Base-by-base conservation (phyloP, 2,888 invertebrate genomes). In the Drosophila phalerata region DNA sequence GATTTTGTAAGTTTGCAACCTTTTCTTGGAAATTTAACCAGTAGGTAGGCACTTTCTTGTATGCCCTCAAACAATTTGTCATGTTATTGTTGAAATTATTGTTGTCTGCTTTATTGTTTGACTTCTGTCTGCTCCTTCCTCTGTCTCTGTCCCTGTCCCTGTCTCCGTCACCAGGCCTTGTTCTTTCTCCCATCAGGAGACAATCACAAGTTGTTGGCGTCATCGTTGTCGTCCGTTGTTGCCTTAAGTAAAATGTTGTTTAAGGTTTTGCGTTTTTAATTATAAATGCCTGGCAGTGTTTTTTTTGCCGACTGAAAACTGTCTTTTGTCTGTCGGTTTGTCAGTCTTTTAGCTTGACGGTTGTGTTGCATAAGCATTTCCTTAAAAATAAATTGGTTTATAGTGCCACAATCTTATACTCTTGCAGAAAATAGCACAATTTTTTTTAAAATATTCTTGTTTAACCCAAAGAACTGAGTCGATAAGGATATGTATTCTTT, bases 91-190 rank as follows among this genome's bases (percentile, higher is more conserved):
- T 58, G 65, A 85, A 89, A 85, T 85, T 85, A 89, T 87, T 85
- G 81, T 81, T 86, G 89, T 89, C 89, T 87, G 72, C 74, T 73
- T 86, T 83, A 88, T 84, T 88, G 87, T 85, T 85, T 88, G 88
- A 88, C 86, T 84, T 84, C 72, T 88, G 88, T 86, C 88, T 86
- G 79, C 68, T 73, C 62, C 61, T 49, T 28, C 13, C 13, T 1
- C n/a, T 32, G 61, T 17, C 32, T 13, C 51, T 13, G 25, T 5
- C 25, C 25, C 25, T 5, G 6, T 25, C 28, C 8, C 10, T 10
- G 22, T 11, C 13, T 3, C 52, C 28, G 34, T 4, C 25, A 19
- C 25, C 9, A 38, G 30, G 8, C 45, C 38, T 38, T 47, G 28
- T 28, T 34, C 15, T 45, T 34, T 32, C 30, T 17, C 13, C 8